These are phyloP conservation scores for Darwinula stevensoni DNA, from an alignment of 2,888 invertebrate genomes.

Conservation along the genomic window DNA sequence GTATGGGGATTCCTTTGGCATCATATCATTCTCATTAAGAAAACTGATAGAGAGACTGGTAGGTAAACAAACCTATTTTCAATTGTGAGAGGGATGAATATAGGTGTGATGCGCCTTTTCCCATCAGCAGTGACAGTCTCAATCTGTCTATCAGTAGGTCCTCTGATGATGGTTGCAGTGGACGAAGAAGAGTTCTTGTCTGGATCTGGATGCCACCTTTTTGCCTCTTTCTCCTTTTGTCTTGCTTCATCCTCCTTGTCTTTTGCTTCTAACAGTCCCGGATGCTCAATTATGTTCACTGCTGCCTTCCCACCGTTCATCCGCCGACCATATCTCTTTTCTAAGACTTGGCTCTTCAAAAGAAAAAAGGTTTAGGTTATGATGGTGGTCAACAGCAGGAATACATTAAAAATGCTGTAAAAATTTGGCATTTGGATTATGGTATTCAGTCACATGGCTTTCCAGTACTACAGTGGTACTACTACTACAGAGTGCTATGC, in stretches of 20 bases:
- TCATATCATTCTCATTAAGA: too few species aligned
- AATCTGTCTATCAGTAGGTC: slow-evolving; percentile 54
- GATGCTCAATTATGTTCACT: slow-evolving; percentile 32
- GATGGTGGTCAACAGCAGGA: too few species aligned
- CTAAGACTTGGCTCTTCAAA: slow-evolving; percentile 14
- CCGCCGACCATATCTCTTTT: slow-evolving; percentile 50
- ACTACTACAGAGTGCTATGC: too few species aligned
- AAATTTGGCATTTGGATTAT: too few species aligned
- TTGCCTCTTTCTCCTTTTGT: slow-evolving; percentile 14
- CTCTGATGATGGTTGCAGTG: slow-evolving; percentile 14
- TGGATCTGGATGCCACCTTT: not conserved
- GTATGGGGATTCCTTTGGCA: too few species aligned
- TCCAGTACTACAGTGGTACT: too few species aligned
- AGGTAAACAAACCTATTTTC: slow-evolving; percentile 35
- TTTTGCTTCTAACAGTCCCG: slow-evolving; percentile 24
- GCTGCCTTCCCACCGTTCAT: too few species aligned
- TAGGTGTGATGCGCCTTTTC: slow-evolving; percentile 77
- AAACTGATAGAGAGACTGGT: too few species aligned
- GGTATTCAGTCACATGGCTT: too few species aligned
- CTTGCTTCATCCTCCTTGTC: slow-evolving; percentile 23
- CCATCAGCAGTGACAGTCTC: slow-evolving; percentile 84
- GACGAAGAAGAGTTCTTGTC: not conserved
- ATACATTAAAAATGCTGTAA: too few species aligned
- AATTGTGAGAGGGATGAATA: slow-evolving; percentile 47
- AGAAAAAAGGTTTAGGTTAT: too few species aligned